phyloP scores from a whole-genome alignment of 2,797 vertebrate genomes.

The Hippoglossus hippoglossus region DNA sequence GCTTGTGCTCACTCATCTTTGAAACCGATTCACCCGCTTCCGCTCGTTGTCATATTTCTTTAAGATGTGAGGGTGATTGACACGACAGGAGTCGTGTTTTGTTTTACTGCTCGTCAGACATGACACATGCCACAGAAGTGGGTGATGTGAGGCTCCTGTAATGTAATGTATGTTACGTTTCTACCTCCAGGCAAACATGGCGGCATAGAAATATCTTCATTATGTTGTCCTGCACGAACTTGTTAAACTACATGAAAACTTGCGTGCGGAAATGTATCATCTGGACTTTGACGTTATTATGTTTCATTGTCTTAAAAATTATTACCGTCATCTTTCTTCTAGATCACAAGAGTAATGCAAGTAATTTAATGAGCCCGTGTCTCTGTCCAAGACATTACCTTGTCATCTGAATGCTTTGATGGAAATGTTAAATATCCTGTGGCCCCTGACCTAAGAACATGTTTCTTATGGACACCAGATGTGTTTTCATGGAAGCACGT shows the following conservation, averaged over 20 bases:
- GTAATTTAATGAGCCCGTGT: conserved; percentile 66
- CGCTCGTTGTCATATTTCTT: conserved; percentile 46
- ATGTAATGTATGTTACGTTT: conserved; percentile 26
- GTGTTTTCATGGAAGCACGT: conserved; percentile 56
- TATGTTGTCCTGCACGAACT: conserved; percentile 36
- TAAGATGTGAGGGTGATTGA: conserved; percentile 58
- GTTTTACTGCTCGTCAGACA: conserved; percentile 57
- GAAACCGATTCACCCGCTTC: conserved; percentile 46
- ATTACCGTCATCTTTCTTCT: conserved; percentile 58
- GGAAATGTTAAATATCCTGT: conserved; percentile 70
- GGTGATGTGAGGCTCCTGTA: conserved; percentile 39
- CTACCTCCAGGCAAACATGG: conserved; percentile 41
- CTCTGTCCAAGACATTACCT: conserved; percentile 67
- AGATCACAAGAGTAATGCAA: conserved; percentile 52
- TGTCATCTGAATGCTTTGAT: conserved; percentile 75
- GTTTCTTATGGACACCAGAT: conserved; percentile 70
- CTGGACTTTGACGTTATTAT: conserved; percentile 38
- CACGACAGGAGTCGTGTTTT: conserved; percentile 44
- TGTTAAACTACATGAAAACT: conserved; percentile 38
- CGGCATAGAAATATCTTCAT: conserved; percentile 42
- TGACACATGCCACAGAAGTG: conserved; percentile 52
- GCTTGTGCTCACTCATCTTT: conserved; percentile 52
- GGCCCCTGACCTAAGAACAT: conserved; percentile 54
- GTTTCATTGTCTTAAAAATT: conserved; percentile 54
- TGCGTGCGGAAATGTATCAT: conserved; percentile 37